phyloP scores from a whole-genome alignment of 2,888 invertebrate genomes.

The Agonopterix arenella region DNA sequence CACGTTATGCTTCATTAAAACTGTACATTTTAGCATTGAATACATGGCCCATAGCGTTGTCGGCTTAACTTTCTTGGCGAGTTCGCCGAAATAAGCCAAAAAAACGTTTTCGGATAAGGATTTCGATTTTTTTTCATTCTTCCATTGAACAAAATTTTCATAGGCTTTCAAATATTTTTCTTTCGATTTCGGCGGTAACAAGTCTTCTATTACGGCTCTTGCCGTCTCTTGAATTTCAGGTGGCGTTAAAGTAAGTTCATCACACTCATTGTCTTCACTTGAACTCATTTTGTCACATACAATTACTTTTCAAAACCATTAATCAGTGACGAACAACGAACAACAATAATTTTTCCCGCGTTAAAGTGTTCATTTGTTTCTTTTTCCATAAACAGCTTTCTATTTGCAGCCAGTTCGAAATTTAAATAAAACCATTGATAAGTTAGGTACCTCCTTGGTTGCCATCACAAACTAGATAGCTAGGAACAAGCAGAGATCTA shows the following conservation, averaged over 20 bases:
- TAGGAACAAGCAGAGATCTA: no score
- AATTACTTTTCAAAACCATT: no score
- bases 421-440: no score
- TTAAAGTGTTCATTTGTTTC: not conserved
- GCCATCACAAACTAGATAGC: no score
- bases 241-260: not conserved
- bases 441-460: no score
- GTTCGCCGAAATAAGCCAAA: conserved; percentile 13
- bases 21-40: conserved; percentile 15
- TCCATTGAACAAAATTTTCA: conserved; percentile 10
- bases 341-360: not conserved
- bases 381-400: not conserved
- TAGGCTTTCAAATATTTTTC: not conserved
- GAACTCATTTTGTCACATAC: not conserved
- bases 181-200: not conserved
- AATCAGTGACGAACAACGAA: no score
- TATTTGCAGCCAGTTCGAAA: not conserved
- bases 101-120: conserved; percentile 13
- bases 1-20: conserved; percentile 9
- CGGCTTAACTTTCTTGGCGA: conserved; percentile 8
- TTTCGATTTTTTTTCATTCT: conserved; percentile 3
- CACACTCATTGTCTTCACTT: not conserved
- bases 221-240: not conserved
- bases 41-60: conserved; percentile 11
- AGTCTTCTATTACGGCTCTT: not conserved